phyloP scores from a whole-genome alignment of 2,113 vertebrate species.

The Xyrauchen texanus region DNA sequence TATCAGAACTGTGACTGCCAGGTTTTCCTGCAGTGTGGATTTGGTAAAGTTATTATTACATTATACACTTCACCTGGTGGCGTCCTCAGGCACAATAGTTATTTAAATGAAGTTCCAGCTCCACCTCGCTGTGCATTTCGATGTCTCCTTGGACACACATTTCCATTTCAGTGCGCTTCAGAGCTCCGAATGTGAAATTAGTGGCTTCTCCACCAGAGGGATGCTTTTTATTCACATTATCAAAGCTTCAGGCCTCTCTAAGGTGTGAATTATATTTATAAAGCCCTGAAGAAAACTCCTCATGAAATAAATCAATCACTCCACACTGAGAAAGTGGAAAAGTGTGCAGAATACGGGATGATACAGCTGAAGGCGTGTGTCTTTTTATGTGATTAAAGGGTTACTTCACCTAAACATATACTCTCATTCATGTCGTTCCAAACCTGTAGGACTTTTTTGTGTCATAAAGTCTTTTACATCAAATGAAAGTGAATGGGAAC shows the following conservation, averaged over 20 bases:
- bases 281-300: neutral
- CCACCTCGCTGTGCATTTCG: constrained; percentile 9
- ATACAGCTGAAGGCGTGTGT: too few species aligned
- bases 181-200: constrained; percentile 46
- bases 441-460: too few species aligned
- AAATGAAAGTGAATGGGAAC: too few species aligned
- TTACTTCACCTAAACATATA: too few species aligned
- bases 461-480: too few species aligned
- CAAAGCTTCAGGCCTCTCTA: constrained; percentile 18
- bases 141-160: constrained; percentile 41
- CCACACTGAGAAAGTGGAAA: neutral
- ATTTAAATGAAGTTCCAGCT: constrained; percentile 53
- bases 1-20: neutral
- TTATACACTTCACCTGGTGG: constrained; percentile 44
- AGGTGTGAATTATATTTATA: constrained; percentile 4
- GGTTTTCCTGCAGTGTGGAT: constrained; percentile 31
- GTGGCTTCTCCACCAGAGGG: constrained; percentile 50
- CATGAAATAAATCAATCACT: constrained; percentile 11
- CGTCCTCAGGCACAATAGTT: constrained; percentile 46
- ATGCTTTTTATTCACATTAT: constrained; percentile 43
- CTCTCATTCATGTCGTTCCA: too few species aligned
- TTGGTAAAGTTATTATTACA: constrained; percentile 49
- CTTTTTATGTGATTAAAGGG: too few species aligned
- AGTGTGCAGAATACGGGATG: constrained; percentile 3
- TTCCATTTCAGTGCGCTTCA: constrained; percentile 46